Evolutionary conservation across 2,113 vertebrate species (phyloP), one percentile per base, ranked within the genome.

Genomic region (Genyomyrus donnyi): DNA sequence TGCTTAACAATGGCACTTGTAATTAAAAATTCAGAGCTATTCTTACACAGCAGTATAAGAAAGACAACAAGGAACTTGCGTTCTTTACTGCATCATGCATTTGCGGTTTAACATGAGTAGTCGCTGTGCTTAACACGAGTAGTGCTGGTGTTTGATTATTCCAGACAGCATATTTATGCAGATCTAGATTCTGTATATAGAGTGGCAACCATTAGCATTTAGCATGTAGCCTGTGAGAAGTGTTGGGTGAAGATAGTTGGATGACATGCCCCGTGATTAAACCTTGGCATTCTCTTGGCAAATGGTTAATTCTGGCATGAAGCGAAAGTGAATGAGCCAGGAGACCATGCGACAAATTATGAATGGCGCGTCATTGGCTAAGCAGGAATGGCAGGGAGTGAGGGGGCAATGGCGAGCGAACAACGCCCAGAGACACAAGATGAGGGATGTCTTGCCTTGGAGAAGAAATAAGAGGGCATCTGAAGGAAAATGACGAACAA

Each of bases 381-480:
- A 84, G 53, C 91, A 35, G 3, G 62, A 92, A 85, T 88, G 89
- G 87, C 90, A 91, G 56, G 93, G 91, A 93, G 93, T 89, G 89
- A 87, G 91, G 0, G 17, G 90, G 49, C n/a, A 3, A 24, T 66
- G 5, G 66, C 11, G 10, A 90, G 3, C 74, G n/a, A 90, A 39
- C 21, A 17, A 88, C 35, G 50, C 90, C 91, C 90, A 62, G 89
- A 90, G 89, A 91, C 91, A 89, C 90, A 91, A 56, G 88, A 93
- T 70, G 89, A 66, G 87, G 93, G 91, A 31, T 84, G 86, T 91
- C 88, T 91, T 93, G 92, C 89, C 93, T 93, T 93, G 85, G 86
- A 93, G 92, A 92, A 93, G 88, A 91, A 92, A 92, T 91, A 94
- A 93, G 88, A 92, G 92, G 77, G 91, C 88, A 91, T 92, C 91